phyloP scores from a whole-genome alignment of 1,140 invertebrate genomes.

The Trichoplusia ni region DNA sequence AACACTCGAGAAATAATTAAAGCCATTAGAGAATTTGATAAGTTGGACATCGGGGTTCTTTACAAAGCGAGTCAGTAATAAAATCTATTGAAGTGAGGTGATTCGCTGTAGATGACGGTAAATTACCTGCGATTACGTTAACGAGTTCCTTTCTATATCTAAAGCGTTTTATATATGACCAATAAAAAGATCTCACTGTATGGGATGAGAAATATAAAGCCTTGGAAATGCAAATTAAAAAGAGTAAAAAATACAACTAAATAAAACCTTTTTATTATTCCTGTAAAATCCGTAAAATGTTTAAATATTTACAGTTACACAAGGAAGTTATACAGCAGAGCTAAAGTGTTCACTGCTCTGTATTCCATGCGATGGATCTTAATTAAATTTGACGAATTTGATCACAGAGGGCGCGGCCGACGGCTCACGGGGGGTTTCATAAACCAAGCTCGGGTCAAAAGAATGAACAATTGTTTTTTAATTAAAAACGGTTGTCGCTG shows the following conservation, averaged over 20 bases:
- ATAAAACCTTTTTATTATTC: no score
- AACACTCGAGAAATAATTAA: not conserved
- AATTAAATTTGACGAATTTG: constrained; percentile 15
- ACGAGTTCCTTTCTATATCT: no score
- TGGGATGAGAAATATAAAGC: no score
- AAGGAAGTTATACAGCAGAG: not conserved
- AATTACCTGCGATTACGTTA: no score
- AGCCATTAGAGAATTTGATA: not conserved
- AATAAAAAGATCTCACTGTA: no score
- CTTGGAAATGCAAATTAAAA: no score
- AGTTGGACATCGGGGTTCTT: no score
- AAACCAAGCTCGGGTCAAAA: constrained; percentile 20
- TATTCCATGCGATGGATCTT: not conserved
- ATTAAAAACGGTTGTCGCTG: constrained; percentile 17
- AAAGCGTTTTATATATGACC: no score
- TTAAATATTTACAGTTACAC: constrained; percentile 3
- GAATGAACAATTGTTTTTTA: constrained; percentile 20
- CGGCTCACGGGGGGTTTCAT: constrained; percentile 2
- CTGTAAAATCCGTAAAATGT: not conserved
- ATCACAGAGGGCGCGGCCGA: constrained; percentile 18
- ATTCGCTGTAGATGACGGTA: no score
- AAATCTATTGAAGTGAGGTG: no score
- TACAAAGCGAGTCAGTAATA: no score
- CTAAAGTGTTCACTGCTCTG: not conserved
- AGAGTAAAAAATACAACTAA: no score